Percentiles rank a stretch among this genome's conserved stretches.
These are phyloP conservation scores for Corticium candelabrum DNA, from an alignment of 37 sponge, comb jelly and placozoan species.

Conservation along the genomic window DNA sequence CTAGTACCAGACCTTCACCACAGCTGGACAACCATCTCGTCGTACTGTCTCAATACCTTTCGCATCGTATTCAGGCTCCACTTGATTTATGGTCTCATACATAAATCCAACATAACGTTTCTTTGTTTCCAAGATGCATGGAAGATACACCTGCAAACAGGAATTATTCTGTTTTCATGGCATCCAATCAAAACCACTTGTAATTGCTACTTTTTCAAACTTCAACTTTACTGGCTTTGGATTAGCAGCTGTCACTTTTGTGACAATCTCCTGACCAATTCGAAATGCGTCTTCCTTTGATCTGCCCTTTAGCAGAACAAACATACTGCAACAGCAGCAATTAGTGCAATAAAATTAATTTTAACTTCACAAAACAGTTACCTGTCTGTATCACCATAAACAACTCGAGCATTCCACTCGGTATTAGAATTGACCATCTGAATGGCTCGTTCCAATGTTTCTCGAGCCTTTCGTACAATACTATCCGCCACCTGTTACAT, in stretches of 20 bases:
- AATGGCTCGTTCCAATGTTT: constrained; percentile 87
- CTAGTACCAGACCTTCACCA: constrained; percentile 46
- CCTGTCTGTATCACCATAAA: constrained; percentile 98
- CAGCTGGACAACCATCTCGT: constrained; percentile 84
- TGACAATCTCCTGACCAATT: constrained; percentile 70
- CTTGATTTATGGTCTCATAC: constrained; percentile 74
- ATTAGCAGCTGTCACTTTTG: constrained; percentile 60
- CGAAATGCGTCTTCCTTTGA: constrained; percentile 72
- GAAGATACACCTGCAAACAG: constrained; percentile 60
- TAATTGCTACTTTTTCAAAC: constrained; percentile 70
- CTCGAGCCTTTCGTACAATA: constrained; percentile 83
- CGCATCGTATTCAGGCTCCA: constrained; percentile 76
- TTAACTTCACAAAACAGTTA: neutral
- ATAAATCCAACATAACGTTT: constrained; percentile 82
- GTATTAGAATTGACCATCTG: constrained; percentile 62
- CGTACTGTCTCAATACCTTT: constrained; percentile 97
- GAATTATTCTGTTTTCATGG: neutral
- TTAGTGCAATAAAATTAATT: too few species aligned
- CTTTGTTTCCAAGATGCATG: constrained; percentile 86
- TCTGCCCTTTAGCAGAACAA: constrained; percentile 67
- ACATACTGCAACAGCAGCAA: too few species aligned
- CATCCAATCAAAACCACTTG: neutral
- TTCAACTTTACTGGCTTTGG: constrained; percentile 90
- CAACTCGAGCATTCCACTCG: constrained; percentile 74
- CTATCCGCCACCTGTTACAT: constrained; percentile 62